Percentiles rank a stretch among this genome's conserved stretches.
Evolutionary conservation across 2,797 vertebrate genomes (phyloP).

Genomic region (Schizopygopsis malacanthus): DNA sequence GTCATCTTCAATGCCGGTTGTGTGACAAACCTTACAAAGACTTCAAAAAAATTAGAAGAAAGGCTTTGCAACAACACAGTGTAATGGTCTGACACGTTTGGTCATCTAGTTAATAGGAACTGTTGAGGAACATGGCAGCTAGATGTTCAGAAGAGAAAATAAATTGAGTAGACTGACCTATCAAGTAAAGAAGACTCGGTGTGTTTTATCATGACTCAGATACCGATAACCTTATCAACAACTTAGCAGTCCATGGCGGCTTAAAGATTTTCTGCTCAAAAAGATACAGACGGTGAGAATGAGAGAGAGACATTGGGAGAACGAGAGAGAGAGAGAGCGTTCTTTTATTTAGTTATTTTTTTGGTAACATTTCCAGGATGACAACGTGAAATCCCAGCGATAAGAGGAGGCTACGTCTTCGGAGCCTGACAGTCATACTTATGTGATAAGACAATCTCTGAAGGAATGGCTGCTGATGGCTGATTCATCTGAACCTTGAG

Average conservation of each 20-base stretch:
- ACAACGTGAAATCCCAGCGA: slow-evolving; percentile 47
- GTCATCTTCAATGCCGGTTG: neutral
- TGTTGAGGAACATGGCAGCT: neutral
- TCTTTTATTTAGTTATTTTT: neutral
- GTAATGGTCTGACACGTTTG: slow-evolving; percentile 5
- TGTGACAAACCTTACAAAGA: neutral
- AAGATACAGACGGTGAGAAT: neutral
- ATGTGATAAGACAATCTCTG: slow-evolving; percentile 58
- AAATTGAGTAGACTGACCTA: slow-evolving; percentile 34
- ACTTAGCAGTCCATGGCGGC: slow-evolving; percentile 51
- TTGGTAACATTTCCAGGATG: slow-evolving; percentile 38
- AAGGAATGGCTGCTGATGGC: slow-evolving; percentile 53
- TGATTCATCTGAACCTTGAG: slow-evolving; percentile 49
- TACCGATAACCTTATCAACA: slow-evolving; percentile 53
- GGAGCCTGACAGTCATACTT: slow-evolving; percentile 60
- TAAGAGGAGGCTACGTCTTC: slow-evolving; percentile 47
- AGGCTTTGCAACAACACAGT: neutral
- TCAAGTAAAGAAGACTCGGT: slow-evolving; percentile 35
- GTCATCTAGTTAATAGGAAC: slow-evolving; percentile 8
- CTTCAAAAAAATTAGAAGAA: neutral
- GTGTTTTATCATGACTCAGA: slow-evolving; percentile 41
- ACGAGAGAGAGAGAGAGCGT: neutral
- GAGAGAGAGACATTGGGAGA: neutral
- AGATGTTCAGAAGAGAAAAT: slow-evolving; percentile 26
- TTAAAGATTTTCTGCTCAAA: slow-evolving; percentile 54